phyloP scores from a whole-genome alignment of 2,888 invertebrate genomes.

The Mechanitis messenoides region DNA sequence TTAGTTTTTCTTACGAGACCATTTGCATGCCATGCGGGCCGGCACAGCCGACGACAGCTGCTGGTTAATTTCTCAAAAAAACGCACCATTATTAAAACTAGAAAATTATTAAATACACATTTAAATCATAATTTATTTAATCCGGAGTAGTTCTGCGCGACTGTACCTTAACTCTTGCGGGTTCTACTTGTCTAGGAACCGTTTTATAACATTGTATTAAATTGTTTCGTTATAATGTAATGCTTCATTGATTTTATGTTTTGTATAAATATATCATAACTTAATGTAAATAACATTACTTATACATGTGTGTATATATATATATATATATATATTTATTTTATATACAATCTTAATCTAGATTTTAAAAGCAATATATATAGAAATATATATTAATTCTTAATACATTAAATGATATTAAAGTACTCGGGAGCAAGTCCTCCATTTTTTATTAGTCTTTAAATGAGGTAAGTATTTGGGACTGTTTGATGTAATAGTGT shows the following conservation, averaged over 20 bases:
- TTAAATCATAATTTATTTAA: not conserved
- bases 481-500: too few species aligned
- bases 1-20: not conserved
- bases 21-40: conserved; percentile 23
- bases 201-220: conserved; percentile 1
- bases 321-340: too few species aligned
- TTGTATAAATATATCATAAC: not conserved
- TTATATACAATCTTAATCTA: conserved; percentile 35
- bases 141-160: not conserved
- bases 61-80: conserved; percentile 29
- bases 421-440: too few species aligned
- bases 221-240: not conserved
- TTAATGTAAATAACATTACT: too few species aligned
- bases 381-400: too few species aligned
- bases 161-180: not conserved
- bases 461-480: too few species aligned
- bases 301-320: too few species aligned
- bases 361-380: conserved; percentile 14
- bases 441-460: too few species aligned
- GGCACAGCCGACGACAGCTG: conserved; percentile 25
- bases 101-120: conserved; percentile 5
- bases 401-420: too few species aligned
- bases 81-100: conserved; percentile 10
- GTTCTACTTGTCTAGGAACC: not conserved
- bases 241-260: conserved; percentile 1